Evolutionary conservation across 2,113 vertebrate genomes (phyloP), one percentile per base, ranked within the genome.

Genomic region (Platichthys flesus): DNA sequence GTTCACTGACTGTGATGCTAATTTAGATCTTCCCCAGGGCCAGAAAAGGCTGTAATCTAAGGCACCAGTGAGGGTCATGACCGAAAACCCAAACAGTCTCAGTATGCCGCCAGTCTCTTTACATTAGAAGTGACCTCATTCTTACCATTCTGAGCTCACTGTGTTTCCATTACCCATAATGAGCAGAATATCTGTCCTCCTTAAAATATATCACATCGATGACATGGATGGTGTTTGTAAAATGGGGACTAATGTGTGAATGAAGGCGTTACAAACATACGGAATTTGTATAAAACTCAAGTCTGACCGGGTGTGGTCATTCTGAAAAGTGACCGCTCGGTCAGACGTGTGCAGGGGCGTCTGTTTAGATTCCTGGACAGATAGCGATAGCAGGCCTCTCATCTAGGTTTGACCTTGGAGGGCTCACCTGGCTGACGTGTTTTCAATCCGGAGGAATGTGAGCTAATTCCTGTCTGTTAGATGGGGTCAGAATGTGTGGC

Each of bases 71-170:
- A 79, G 71, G 55, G n/a, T 57, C 40, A 7, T 31, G 42, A 79
- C 78, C 75, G 74, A 77, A 83, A 91, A 79, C 20, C 77, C 85
- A 90, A 88, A 90, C 73, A 77, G 78, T 68, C 84, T 80, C 77
- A 66, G 78, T 65, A 73, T 71, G 77, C 87, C 18, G 47, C 63
- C 79, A 67, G 77, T 83, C 78, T 89, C 89, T 90, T 88, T 92
- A 90, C 88, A 86, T 93, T 88, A 88, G 61, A 57, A 62, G 65
- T 91, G 85, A 92, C 83, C 83, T 89, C 85, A 91, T 90, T 89
- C 80, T 85, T 77, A 76, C 83, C 78, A 83, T 40, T 81, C 65
- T 82, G 83, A 83, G 73, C 83, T 83, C 82, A 85, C 70, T 79
- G 69, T 82, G 76, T 90, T 91, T 91, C 89, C 89, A 88, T 85